Evolutionary conservation across 2,888 invertebrate genomes (phyloP), one percentile per base, ranked within the genome.

Genomic region (Lochmaea capreae): DNA sequence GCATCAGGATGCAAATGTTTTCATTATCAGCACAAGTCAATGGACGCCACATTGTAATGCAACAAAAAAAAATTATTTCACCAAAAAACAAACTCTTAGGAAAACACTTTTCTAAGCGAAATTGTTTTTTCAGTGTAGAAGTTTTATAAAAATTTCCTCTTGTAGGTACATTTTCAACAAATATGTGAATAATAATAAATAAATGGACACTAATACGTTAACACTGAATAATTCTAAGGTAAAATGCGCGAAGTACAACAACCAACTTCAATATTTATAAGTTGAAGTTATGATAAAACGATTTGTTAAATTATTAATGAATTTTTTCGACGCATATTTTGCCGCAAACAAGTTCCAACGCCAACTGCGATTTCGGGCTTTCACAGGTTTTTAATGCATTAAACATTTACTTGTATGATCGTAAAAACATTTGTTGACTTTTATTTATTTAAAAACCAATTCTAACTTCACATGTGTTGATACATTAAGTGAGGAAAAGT

Each of bases 251-350:
- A 6, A 65, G n/a, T 42, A 71, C 79, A 80, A 79, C 74, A 72
- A 72, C 75, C 76, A 85, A 83, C 83, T 86, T 81, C 82, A 86
- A 86, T 86, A 86, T 86, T 86, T 85, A 86, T 86, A 85, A 84
- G 84, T 81, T 83, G 84, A 85, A 85, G 86, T 87, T 86, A 86
- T 86, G 86, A 86, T 86, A 85, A 87, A 86, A 86, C 85, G 86
- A 86, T 72, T 79, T 82, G 80, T 65, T 87, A 87, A 87, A 87
- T 87, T 87, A 87, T 87, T 87, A 87, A 87, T 87, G 87, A 87
- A 85, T 87, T 87, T 79, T 87, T 87, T 85, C 84, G 83, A 83
- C 83, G 85, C 85, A 84, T 85, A 86, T 86, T 84, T 80, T 82
- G 78, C 81, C 82, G 80, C 66, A 18, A 65, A 70, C 72, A 62